Conservation (phyloP, 2,113 vertebrate genomes). For the Willisornis vidua region DNA sequence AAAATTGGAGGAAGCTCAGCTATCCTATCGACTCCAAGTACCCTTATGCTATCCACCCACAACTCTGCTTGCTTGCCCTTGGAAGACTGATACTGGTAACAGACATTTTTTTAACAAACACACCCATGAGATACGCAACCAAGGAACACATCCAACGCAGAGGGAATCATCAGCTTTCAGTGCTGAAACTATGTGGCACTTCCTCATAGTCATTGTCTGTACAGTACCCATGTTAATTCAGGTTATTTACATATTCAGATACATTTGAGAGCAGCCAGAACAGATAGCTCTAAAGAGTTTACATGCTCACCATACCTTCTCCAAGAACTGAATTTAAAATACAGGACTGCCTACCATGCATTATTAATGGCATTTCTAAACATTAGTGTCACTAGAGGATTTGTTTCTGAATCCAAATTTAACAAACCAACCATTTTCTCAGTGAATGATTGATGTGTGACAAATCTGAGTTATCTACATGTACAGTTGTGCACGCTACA, state of each 20-base stretch:
- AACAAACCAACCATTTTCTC: background rate
- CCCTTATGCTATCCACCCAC: background rate
- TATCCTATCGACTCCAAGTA: background rate
- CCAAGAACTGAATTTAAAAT: background rate
- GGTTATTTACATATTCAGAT: background rate
- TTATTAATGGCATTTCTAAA: background rate
- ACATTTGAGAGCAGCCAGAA: background rate
- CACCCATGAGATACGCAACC: background rate
- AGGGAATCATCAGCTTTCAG: background rate
- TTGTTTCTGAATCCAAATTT: slow-evolving; percentile 12
- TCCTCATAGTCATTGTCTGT: background rate
- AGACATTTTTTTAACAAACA: background rate
- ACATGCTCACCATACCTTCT: background rate
- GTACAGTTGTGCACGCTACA: background rate
- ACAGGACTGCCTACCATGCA: background rate
- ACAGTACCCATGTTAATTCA: background rate
- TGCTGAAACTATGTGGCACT: background rate
- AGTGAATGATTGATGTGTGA: background rate
- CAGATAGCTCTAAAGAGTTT: background rate
- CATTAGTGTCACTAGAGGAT: background rate
- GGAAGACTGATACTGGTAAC: background rate
- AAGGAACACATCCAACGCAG: background rate
- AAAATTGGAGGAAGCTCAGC: background rate
- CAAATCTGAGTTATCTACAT: background rate
- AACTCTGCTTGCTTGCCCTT: background rate